These are phyloP conservation scores for Drosophila tsacasi DNA, from an alignment of 1,140 invertebrate genomes.

Conservation along the genomic window DNA sequence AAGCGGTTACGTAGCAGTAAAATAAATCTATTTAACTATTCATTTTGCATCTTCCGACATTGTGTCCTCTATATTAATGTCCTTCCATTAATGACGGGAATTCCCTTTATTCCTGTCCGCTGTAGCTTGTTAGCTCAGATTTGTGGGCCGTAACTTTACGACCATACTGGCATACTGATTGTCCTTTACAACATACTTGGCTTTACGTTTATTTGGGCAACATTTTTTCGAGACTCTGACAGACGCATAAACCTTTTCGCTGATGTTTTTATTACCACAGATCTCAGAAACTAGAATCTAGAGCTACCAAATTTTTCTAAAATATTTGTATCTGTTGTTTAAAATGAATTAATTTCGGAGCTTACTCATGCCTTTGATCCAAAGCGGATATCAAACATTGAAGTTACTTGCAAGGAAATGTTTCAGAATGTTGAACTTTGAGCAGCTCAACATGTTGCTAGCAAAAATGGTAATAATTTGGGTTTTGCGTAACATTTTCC, in stretches of 20 bases:
- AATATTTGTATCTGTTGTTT: no score
- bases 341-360: no score
- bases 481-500: no score
- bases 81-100: neutral
- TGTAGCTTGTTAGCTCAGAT: constrained; percentile 53
- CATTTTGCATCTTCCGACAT: neutral
- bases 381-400: no score
- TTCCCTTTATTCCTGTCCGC: constrained; percentile 12
- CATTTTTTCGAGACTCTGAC: constrained; percentile 18
- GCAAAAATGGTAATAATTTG: no score
- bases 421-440: no score
- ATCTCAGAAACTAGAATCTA: no score
- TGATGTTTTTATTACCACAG: neutral
- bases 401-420: no score
- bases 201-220: constrained; percentile 26
- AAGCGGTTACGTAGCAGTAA: neutral
- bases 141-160: constrained; percentile 63
- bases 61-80: neutral
- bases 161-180: constrained; percentile 27
- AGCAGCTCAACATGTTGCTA: no score
- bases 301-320: no score
- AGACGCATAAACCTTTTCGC: constrained; percentile 1
- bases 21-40: neutral
- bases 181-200: constrained; percentile 63
- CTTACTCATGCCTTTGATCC: no score